Conservation (phyloP, 2,113 vertebrate species). For the Rhynchomys soricoides region DNA sequence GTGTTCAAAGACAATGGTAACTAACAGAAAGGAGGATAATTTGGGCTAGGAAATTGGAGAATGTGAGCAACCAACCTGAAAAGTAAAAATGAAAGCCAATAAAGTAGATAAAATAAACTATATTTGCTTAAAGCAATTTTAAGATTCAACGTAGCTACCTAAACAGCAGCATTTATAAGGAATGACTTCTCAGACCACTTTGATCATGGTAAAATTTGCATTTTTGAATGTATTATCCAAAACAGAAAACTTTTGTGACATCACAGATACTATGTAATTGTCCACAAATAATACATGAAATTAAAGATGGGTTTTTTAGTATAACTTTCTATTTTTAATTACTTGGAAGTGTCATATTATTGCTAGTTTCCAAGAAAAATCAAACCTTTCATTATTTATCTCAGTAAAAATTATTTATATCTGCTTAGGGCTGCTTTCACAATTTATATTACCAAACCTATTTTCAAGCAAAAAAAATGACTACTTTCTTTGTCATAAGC, state of each 20-base stretch:
- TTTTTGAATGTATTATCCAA: neutral
- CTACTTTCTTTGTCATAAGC: constrained; percentile 11
- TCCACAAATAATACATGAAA: constrained; percentile 45
- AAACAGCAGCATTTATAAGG: neutral
- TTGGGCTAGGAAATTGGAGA: neutral
- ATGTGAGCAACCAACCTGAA: neutral
- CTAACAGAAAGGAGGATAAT: neutral
- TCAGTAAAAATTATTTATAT: constrained; percentile 47
- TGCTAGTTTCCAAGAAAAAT: constrained; percentile 55
- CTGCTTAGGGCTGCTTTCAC: neutral
- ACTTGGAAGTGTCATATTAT: constrained; percentile 45
- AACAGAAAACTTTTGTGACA: constrained; percentile 7
- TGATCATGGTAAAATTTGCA: neutral
- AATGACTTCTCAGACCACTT: constrained; percentile 4
- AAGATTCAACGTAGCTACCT: neutral
- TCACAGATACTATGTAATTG: neutral
- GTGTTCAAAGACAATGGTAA: neutral
- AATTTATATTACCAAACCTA: constrained; percentile 31
- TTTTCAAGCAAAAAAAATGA: constrained; percentile 33
- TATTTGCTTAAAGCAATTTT: neutral
- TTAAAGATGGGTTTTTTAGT: constrained; percentile 32
- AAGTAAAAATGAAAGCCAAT: constrained; percentile 53
- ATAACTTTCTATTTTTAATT: constrained; percentile 40
- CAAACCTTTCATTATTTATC: neutral
- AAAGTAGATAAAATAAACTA: neutral